Percentiles rank a stretch among this genome's conserved stretches.
Evolutionary conservation across 2,888 invertebrate genomes (phyloP).

Genomic region (Cataglyphis altisquamis): DNA sequence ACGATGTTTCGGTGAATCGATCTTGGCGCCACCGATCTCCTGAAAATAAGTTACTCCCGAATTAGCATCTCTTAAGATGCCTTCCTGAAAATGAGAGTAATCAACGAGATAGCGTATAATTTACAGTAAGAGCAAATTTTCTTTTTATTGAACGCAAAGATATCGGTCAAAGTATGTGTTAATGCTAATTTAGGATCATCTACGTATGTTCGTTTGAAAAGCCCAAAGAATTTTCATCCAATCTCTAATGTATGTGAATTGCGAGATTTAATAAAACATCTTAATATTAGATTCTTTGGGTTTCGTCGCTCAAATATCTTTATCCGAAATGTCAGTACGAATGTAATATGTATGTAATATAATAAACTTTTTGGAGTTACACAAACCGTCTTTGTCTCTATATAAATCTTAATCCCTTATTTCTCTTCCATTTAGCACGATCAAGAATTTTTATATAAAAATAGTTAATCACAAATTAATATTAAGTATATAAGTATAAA

Average conservation of each 20-base stretch:
- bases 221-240: not conserved
- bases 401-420: not conserved
- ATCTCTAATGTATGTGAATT: not conserved
- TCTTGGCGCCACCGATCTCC: not conserved
- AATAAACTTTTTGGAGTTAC: slow-evolving; percentile 50
- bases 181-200: slow-evolving; percentile 4
- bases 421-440: not conserved
- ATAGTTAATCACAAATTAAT: not conserved
- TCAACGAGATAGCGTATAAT: slow-evolving; percentile 24
- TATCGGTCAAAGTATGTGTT: not conserved
- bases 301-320: slow-evolving; percentile 24
- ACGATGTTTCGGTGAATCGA: slow-evolving; percentile 70
- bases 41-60: slow-evolving; percentile 5
- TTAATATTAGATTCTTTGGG: no score
- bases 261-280: not conserved
- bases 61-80: not conserved
- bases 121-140: slow-evolving; percentile 2
- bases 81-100: slow-evolving; percentile 15
- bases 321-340: slow-evolving; percentile 34
- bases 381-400: not conserved
- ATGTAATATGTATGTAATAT: slow-evolving; percentile 49
- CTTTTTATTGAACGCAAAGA: not conserved
- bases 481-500: not conserved
- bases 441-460: not conserved
- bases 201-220: not conserved